Conservation (phyloP, 2,797 vertebrate species). For the Orientallactaga sibirica region DNA sequence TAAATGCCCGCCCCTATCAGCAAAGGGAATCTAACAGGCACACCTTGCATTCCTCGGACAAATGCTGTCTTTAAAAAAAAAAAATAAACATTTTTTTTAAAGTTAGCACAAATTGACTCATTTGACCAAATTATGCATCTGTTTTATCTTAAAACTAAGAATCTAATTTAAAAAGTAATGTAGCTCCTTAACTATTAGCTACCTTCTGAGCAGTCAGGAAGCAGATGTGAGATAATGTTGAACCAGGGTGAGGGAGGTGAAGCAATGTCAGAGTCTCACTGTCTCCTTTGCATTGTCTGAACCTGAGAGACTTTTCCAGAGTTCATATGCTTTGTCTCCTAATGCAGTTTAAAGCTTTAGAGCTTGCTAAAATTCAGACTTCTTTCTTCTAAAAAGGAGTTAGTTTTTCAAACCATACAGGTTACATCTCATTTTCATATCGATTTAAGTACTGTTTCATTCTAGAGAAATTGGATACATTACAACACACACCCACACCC, state of each 20-base stretch:
- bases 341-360: conserved; percentile 69
- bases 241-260: conserved; percentile 58
- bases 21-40: conserved; percentile 75
- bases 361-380: conserved; percentile 72
- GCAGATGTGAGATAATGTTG: conserved; percentile 45
- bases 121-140: conserved; percentile 73
- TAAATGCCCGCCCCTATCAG: conserved; percentile 66
- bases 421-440: conserved; percentile 70
- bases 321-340: conserved; percentile 73
- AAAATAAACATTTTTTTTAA: neutral
- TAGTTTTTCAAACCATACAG: conserved; percentile 67
- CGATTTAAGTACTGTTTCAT: conserved; percentile 43
- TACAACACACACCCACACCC: conserved; percentile 27
- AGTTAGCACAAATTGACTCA: conserved; percentile 62
- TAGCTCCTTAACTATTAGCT: conserved; percentile 70
- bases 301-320: conserved; percentile 72
- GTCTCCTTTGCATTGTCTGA: conserved; percentile 75
- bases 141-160: conserved; percentile 79
- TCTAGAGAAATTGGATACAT: conserved; percentile 35
- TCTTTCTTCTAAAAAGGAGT: conserved; percentile 68
- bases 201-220: conserved; percentile 67
- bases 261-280: conserved; percentile 42
- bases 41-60: conserved; percentile 45
- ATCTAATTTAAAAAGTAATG: conserved; percentile 73
- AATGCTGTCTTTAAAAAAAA: neutral